These are phyloP conservation scores for Prunella himalayana DNA, from an alignment of 2,113 vertebrate species.

Conservation along the genomic window DNA sequence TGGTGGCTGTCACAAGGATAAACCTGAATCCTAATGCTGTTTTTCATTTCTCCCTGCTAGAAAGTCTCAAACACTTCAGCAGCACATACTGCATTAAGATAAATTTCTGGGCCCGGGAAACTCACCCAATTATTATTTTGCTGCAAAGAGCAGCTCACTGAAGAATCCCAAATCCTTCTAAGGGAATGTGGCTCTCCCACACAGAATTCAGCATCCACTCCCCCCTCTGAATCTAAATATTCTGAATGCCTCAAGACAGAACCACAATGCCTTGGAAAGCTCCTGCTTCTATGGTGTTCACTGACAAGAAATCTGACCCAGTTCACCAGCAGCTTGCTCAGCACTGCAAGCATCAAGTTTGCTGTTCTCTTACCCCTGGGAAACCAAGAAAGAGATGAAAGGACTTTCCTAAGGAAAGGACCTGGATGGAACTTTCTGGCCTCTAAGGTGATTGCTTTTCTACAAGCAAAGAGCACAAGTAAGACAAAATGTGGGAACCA, in stretches of 20 bases:
- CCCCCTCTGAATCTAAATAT: neutral
- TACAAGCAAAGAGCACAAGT: neutral
- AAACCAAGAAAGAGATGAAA: neutral
- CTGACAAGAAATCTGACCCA: neutral
- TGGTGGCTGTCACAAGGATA: neutral
- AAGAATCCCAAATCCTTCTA: neutral
- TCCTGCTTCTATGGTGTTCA: neutral
- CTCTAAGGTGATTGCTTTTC: neutral
- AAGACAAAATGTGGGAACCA: neutral
- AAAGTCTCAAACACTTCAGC: neutral
- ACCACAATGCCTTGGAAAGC: neutral
- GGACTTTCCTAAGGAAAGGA: neutral
- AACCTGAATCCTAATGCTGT: neutral
- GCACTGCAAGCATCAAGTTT: neutral
- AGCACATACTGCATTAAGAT: neutral
- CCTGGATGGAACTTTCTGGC: neutral
- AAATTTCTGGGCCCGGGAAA: neutral
- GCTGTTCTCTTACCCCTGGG: neutral
- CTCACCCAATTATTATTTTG: neutral
- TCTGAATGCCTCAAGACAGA: neutral
- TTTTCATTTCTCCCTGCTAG: neutral
- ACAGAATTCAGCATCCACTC: rapidly evolving
- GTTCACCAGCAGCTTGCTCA: neutral
- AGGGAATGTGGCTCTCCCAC: neutral
- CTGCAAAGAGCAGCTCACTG: neutral